Evolutionary conservation across 2,797 vertebrate species (phyloP), one percentile per base, ranked within the genome.

Genomic region (Masticophis lateralis): DNA sequence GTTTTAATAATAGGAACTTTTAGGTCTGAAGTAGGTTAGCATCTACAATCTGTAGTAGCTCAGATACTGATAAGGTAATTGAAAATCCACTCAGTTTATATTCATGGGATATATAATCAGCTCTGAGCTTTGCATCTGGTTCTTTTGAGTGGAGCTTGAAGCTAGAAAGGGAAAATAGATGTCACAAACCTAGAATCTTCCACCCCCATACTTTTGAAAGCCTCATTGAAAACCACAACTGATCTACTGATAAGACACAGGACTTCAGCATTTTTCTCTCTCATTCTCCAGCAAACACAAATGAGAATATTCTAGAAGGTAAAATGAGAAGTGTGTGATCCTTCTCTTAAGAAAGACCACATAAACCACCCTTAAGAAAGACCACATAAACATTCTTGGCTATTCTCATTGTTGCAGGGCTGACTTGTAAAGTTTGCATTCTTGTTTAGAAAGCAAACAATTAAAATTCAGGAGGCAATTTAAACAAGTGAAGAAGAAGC

Each of bases 401-500:
- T 93, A 22, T 74, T 94, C 43, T 87, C 53, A 88, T 57, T 88
- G 79, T 53, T 93, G 92, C 55, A n/a, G 11, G 0, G 22, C 63
- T 47, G 83, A 90, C 0, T 87, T 13, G 20, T 51, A 86, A 89
- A 61, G 59, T 10, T 4, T 92, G 5, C 55, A 28, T 94, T 92
- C 90, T 0, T 0, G 61, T 63, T 56, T 61, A 95, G 96, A 95
- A 89, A 95, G 93, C 94, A 96, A 96, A 93, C 94, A 89, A 94
- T 94, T 90, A 74, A 96, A 96, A 93, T 91, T 93, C 60, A 93
- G 92, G 89, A 93, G 53, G 32, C 61, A 90, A 43, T 12, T 28
- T 43, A 27, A 87, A 66, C 88, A 51, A 25, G 18, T 32, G 43
- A 53, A 86, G 8, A 13, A 6, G 6, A 14, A 43, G 56, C 59